Evolutionary conservation across 2,797 vertebrate genomes (phyloP), one percentile per base, ranked within the genome.

Genomic region (Rhadinocentrus ornatus): DNA sequence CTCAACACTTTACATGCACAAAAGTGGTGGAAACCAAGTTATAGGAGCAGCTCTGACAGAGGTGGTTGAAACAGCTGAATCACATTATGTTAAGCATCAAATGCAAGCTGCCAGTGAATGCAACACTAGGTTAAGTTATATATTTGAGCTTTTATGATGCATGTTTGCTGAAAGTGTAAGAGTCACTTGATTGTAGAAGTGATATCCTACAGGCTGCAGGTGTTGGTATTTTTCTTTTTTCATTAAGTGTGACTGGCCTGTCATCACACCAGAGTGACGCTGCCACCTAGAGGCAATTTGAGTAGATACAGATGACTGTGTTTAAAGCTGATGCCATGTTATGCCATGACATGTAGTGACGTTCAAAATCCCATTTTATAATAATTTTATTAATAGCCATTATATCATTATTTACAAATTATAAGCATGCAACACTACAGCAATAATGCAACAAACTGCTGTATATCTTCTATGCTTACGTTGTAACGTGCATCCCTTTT

Each of bases 221-320:
- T 73, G 41, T 29, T 34, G 5, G 13, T 27, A 35, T 61, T 61
- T 59, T 37, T 71, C 35, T 20, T 62, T 75, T n/a, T 67, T 58
- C 57, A 71, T 62, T 71, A 62, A 62, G 59, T 50, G 46, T 27
- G 50, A 12, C 62, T 32, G 31, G 26, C 7, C 63, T 29, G 68
- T 61, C 67, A 26, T 66, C 77, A 63, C 59, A 66, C 55, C 66
- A 59, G 64, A 66, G 35, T 41, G 65, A 86, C 69, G 1, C 82
- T 85, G 88, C 90, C 90, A 84, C 82, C 90, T 90, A 87, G 78
- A 90, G 90, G 88, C 52, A 34, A 50, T 64, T 15, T 1, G 18
- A 3, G 22, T 22, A 18, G 18, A 20, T 59, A 48, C 32, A n/a
- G 6, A 34, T 26, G 20, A 31, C 15, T 26, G 26, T 39, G 41